These are phyloP conservation scores for Gryllus bimaculatus DNA, from an alignment of 1,140 invertebrate genomes.

Conservation along the genomic window DNA sequence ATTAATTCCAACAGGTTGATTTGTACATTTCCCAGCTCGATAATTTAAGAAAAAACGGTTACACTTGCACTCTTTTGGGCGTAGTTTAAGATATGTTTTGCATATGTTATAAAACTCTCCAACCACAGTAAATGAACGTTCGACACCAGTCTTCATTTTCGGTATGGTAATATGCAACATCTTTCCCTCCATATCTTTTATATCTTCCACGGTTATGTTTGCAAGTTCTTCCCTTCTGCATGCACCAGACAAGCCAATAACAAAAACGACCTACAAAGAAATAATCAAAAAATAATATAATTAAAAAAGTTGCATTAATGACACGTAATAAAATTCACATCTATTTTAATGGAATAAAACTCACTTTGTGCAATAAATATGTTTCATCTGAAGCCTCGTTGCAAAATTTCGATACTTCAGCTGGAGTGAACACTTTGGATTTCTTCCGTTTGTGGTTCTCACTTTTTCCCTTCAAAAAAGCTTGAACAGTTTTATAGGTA, in stretches of 20 bases:
- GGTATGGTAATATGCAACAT: background rate
- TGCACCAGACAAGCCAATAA: background rate
- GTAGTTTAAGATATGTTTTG: background rate
- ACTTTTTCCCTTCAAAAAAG: background rate
- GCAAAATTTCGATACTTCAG: background rate
- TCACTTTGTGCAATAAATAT: background rate
- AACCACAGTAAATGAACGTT: background rate
- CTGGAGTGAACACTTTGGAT: background rate
- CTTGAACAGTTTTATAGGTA: too few relatives aligned
- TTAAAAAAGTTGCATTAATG: too few relatives aligned
- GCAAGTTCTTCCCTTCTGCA: background rate
- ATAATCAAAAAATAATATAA: too few relatives aligned
- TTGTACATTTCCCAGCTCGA: background rate
- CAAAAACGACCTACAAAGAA: background rate
- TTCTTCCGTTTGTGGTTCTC: background rate
- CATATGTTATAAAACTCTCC: background rate
- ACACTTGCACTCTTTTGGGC: background rate
- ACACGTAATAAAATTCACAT: too few relatives aligned
- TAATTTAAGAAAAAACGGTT: background rate
- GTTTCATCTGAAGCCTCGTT: background rate
- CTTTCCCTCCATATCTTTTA: background rate
- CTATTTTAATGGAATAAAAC: too few relatives aligned
- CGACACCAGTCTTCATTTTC: background rate
- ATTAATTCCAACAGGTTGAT: conserved; percentile 20
- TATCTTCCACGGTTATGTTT: background rate